Evolutionary conservation across 1,140 invertebrate genomes (phyloP), one percentile per base, ranked within the genome.

Genomic region (Caenorhabditis inopinata): DNA sequence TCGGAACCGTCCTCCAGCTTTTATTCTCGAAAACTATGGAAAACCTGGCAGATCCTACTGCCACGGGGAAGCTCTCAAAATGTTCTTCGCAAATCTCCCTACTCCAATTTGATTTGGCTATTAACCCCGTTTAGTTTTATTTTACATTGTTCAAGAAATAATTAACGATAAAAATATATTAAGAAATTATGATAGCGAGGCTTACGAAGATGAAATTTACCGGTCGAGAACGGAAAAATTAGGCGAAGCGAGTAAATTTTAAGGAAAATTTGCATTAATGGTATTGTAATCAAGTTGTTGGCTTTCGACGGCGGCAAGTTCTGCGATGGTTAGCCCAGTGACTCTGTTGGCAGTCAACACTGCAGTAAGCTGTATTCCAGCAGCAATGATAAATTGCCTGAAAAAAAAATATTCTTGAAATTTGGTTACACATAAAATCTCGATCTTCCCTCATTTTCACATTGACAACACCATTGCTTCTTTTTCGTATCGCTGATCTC

Each of bases 371-470:
- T 0, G 93, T 94, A 85, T 93, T 94, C 92, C 94, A 95, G 88
- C 94, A 96, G 88, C 94, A 96, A 87, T 95, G 93, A 85, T 95
- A 95, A 87, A 94, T 94, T 0, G 94, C 94, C 88, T 95, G 94
- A n/a, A n/a, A n/a, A 23, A n/a, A 27, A 18, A 18, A 16, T 5
- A 21, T 73, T 73, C 21, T 62, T 14, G 14, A 47, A 47, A 16
- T 47, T 18, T 47, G 14, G 18, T 47, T 47, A 14, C 18, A 47
- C 1, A 23, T 27, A 7, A 79, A n/a, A n/a, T n/a, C n/a, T n/a
- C n/a, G n/a, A n/a, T n/a, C n/a, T n/a, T n/a, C n/a, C 77, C 68
- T 81, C 80, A 32, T 76, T 73, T 7, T 83, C 82, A 47, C 80
- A 87, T 32, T 85, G 84, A 80, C 82, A 87, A 48, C 86, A 87